Base-by-base conservation (phyloP, 2,888 invertebrate genomes). In the Rotaria magnacalcarata region DNA sequence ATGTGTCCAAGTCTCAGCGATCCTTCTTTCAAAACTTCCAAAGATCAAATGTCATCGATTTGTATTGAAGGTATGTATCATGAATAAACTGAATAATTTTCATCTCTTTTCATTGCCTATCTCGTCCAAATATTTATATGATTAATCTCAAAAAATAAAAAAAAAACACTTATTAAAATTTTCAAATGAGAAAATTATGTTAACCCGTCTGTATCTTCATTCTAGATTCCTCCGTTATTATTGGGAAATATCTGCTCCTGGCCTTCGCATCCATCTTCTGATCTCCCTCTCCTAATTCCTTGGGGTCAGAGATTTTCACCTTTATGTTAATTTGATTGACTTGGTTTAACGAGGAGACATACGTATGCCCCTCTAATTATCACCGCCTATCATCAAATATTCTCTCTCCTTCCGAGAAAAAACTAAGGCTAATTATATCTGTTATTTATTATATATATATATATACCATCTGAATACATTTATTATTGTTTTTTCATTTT, bases 221-320 rank as follows among this genome's bases (percentile, higher is more conserved):
- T 67, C 67, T 67, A 67, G 67, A 67, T 67, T 67, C 67, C 67
- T 67, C 67, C 67, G 67, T 67, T 67, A 34, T 27, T 34, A 27
- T 27, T 27, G 34, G 16, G 27, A 27, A 34, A 67, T 67, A 27
- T 67, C 67, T 34, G 14, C 67, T 67, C 67, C 67, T 67, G 67
- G 67, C 67, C 34, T 67, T 67, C 67, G 27, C 67, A 67, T 67
- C 34, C 67, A 21, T 67, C 67, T 67, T 67, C 67, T 67, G 67
- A 67, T 67, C 67, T 67, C 67, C 34, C 67, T 34, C 27, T 67
- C 67, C 67, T 67, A 67, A 67, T 67, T 67, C 67, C 67, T 67
- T 67, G 67, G 67, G 67, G n/a, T 67, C 67, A 34, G 67, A 67
- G 67, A 67, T 58, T n/a, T 34, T 54, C 54, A 54, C 21, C 21